These are phyloP conservation scores for Epicauta chinensis DNA, from an alignment of 1,140 invertebrate genomes.

Conservation along the genomic window DNA sequence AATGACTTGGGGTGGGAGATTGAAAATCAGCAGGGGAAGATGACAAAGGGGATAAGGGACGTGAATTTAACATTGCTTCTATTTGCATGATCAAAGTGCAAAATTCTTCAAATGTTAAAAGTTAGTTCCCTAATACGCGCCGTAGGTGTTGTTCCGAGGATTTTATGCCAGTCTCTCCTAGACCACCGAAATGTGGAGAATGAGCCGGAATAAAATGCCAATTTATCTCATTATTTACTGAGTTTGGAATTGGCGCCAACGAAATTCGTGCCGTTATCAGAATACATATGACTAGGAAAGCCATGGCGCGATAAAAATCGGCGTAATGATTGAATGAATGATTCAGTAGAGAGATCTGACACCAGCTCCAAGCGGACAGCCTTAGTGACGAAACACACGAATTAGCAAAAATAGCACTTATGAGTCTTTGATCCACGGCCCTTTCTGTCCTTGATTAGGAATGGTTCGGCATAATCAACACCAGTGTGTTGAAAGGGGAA, in stretches of 20 bases:
- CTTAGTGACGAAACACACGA: constrained; percentile 3
- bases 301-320: constrained; percentile 28
- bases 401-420: too few species aligned
- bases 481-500: too few species aligned
- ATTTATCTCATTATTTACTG: constrained; percentile 42
- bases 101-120: constrained; percentile 3
- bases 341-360: constrained; percentile 15
- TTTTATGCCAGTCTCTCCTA: background rate
- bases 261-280: too few species aligned
- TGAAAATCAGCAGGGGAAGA: too few species aligned
- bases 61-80: constrained; percentile 1
- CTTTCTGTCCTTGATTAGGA: too few species aligned
- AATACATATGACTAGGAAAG: too few species aligned
- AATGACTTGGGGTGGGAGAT: too few species aligned
- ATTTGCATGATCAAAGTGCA: background rate
- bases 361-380: constrained; percentile 4
- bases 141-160: constrained; percentile 1
- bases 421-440: too few species aligned
- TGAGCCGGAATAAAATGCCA: constrained; percentile 37
- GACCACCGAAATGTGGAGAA: constrained; percentile 17
- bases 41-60: too few species aligned
- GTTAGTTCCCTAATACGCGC: background rate
- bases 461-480: too few species aligned
- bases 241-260: constrained; percentile 34
- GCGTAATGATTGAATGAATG: constrained; percentile 19